Conservation (phyloP, 2,113 vertebrate species). For the Coracopsis vasa region DNA sequence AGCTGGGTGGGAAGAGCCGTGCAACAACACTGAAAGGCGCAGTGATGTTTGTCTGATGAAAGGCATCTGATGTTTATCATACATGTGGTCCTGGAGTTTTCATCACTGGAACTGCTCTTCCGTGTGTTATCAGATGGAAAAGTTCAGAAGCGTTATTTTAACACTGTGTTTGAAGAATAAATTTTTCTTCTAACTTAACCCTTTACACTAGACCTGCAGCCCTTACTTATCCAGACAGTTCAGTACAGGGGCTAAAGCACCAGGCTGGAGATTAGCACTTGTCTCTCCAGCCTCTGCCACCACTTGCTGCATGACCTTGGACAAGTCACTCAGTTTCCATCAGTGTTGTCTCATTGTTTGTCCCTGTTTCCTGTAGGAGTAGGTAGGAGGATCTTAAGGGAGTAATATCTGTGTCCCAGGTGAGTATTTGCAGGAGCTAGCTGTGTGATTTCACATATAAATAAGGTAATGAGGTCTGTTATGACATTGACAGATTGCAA, state of each 20-base stretch:
- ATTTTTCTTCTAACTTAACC: background rate
- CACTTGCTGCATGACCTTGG: background rate
- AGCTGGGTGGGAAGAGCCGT: accelerated
- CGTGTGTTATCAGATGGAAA: background rate
- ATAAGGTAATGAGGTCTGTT: background rate
- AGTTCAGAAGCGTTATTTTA: background rate
- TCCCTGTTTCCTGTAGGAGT: background rate
- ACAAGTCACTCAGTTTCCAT: background rate
- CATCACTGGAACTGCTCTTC: background rate
- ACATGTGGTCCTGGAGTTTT: background rate
- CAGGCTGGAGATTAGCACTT: background rate
- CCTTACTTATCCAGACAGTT: background rate
- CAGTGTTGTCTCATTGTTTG: background rate
- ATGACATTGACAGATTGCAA: background rate
- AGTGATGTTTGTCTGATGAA: too few species aligned
- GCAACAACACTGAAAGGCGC: too few species aligned
- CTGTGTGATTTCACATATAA: background rate
- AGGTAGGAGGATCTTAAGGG: background rate
- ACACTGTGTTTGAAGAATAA: background rate
- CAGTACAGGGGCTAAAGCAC: background rate
- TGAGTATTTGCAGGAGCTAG: background rate
- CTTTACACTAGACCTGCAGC: background rate
- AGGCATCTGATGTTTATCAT: background rate
- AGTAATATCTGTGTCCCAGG: background rate
- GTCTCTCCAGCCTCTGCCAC: background rate